Percentiles rank a stretch among this genome's conserved stretches.
phyloP scores from a whole-genome alignment of 1,140 invertebrate genomes.

The Sitophilus oryzae region DNA sequence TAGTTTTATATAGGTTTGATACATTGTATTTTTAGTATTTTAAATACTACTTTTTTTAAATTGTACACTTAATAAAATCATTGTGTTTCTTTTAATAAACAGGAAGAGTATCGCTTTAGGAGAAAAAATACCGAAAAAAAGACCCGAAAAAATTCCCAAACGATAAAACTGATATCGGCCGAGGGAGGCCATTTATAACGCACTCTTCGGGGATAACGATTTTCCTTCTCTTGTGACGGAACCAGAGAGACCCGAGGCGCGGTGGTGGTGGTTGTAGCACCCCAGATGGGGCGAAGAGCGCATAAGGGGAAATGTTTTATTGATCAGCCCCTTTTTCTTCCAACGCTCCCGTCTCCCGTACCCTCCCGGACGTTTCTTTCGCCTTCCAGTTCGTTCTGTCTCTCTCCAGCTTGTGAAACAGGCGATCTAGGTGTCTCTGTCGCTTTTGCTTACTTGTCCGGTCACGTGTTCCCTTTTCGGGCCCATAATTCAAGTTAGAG shows the following conservation, averaged over 20 bases:
- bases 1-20: too few relatives aligned
- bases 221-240: slow-evolving; percentile 36
- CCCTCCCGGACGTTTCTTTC: slow-evolving; percentile 23
- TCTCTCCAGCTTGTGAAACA: too few relatives aligned
- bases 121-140: too few relatives aligned
- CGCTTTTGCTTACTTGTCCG: slow-evolving; percentile 1
- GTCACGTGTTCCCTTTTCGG: slow-evolving; percentile 39
- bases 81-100: too few relatives aligned
- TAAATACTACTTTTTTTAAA: too few relatives aligned
- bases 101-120: too few relatives aligned
- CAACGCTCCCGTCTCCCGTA: slow-evolving; percentile 16
- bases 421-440: too few relatives aligned
- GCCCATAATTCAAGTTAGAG: slow-evolving; percentile 40
- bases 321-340: slow-evolving; percentile 38
- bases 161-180: slow-evolving; percentile 18
- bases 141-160: slow-evolving; percentile 3
- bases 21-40: too few relatives aligned
- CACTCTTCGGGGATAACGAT: slow-evolving; percentile 41
- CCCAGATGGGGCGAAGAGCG: slow-evolving; percentile 11
- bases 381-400: too few relatives aligned
- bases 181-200: slow-evolving; percentile 33
- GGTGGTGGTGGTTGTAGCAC: background rate
- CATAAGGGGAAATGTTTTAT: slow-evolving; percentile 41
- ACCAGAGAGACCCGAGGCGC: background rate
- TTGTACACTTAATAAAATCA: too few relatives aligned